Conservation (phyloP, 2,113 vertebrate species). For the Brachypteracias leptosomus region DNA sequence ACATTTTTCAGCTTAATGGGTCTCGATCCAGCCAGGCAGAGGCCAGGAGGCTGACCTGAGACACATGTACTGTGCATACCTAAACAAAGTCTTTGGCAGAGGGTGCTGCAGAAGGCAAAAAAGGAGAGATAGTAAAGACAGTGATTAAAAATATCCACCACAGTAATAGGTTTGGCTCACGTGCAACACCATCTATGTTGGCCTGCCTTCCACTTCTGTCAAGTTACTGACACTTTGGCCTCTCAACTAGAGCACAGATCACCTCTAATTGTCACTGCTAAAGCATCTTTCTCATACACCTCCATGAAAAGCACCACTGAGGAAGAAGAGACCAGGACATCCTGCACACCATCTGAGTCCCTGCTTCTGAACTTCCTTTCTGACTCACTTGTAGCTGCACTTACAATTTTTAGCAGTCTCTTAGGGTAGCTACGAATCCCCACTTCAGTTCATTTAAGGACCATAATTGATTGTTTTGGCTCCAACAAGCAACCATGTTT, state of each 20-base stretch:
- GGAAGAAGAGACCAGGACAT: not conserved
- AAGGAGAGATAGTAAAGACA: not conserved
- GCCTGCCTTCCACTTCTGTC: not conserved
- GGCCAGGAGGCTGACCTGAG: not conserved
- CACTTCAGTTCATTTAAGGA: constrained; percentile 75
- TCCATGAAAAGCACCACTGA: not conserved
- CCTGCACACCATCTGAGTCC: rapidly evolving
- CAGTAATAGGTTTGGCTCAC: not conserved
- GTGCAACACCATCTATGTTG: rapidly evolving
- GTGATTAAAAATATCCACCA: not conserved
- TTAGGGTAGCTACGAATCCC: constrained; percentile 37
- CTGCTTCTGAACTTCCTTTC: not conserved
- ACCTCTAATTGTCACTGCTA: not conserved
- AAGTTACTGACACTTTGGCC: not conserved
- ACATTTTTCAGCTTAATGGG: not conserved
- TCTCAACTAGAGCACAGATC: not conserved
- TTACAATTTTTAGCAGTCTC: not conserved
- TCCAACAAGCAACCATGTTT: constrained; percentile 67
- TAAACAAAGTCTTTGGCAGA: not conserved
- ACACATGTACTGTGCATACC: rapidly evolving
- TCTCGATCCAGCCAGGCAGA: not conserved
- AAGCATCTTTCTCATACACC: not conserved
- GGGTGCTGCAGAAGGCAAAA: not conserved
- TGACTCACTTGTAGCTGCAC: not conserved
- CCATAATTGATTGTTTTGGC: constrained; percentile 73